Conservation (phyloP, 2,888 invertebrate genomes). For the Alloplasta piceator region DNA sequence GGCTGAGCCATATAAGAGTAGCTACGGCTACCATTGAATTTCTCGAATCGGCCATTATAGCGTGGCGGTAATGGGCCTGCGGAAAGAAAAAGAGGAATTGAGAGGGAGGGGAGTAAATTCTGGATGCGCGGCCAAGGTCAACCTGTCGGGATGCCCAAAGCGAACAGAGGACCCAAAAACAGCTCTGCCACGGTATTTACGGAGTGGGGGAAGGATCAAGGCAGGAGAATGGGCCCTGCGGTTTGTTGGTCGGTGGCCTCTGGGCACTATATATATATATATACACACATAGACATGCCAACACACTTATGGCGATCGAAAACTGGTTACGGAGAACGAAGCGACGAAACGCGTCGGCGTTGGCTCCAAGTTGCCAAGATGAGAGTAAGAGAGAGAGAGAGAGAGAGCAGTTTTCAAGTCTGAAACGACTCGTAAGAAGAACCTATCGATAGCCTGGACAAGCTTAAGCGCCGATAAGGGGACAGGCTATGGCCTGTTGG, state of each 20-base stretch:
- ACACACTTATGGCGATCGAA: conserved; percentile 39
- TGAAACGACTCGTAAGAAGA: conserved; percentile 68
- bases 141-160: conserved; percentile 77
- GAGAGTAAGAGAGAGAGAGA: conserved; percentile 12
- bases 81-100: conserved; percentile 55
- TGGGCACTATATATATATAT: conserved; percentile 3
- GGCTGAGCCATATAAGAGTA: conserved; percentile 55
- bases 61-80: conserved; percentile 72
- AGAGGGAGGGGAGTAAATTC: conserved; percentile 56
- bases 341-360: conserved; percentile 50
- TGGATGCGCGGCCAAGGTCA: conserved; percentile 77
- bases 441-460: conserved; percentile 67
- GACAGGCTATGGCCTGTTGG: conserved; percentile 70
- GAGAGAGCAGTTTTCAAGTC: conserved; percentile 66
- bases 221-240: conserved; percentile 47
- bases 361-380: conserved; percentile 37
- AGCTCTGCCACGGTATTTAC: background rate
- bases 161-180: conserved; percentile 65
- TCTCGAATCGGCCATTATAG: conserved; percentile 77
- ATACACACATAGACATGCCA: background rate
- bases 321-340: conserved; percentile 68
- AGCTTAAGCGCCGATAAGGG: conserved; percentile 67
- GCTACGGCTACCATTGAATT: conserved; percentile 67
- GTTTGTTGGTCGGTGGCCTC: conserved; percentile 41
- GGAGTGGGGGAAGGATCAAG: conserved; percentile 43